These are phyloP conservation scores for Solen grandis DNA, from an alignment of 1,140 invertebrate species.

Conservation along the genomic window DNA sequence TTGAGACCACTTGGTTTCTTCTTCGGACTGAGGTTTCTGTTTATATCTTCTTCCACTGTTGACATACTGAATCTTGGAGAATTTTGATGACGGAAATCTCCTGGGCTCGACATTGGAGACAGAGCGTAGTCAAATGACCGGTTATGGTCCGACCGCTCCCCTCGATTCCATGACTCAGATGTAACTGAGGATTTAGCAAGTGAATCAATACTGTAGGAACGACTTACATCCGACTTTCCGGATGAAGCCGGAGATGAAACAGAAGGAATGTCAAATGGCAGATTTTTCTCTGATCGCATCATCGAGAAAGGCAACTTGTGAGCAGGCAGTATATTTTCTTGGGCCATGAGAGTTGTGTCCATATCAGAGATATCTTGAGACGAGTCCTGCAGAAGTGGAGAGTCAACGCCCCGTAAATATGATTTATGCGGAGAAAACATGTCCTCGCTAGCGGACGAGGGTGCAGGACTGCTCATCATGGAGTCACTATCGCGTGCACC, in stretches of 20 bases:
- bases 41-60: constrained; percentile 46
- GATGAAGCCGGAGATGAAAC: constrained; percentile 23
- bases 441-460: constrained; percentile 64
- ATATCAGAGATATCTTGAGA: constrained; percentile 30
- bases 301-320: constrained; percentile 31
- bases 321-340: constrained; percentile 14
- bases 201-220: constrained; percentile 51
- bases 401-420: constrained; percentile 55
- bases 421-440: constrained; percentile 65
- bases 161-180: constrained; percentile 18
- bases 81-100: constrained; percentile 34
- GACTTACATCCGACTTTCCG: constrained; percentile 16
- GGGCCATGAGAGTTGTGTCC: constrained; percentile 31
- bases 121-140: constrained; percentile 35
- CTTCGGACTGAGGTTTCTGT: constrained; percentile 47
- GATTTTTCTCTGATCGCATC: background rate
- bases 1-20: constrained; percentile 26
- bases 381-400: constrained; percentile 57
- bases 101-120: constrained; percentile 44
- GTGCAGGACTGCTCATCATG: constrained; percentile 64
- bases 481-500: constrained; percentile 64
- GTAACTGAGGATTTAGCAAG: constrained; percentile 48
- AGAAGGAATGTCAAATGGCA: constrained; percentile 6
- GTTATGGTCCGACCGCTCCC: constrained; percentile 31
- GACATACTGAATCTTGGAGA: constrained; percentile 43